Evolutionary conservation across 1,140 invertebrate species (phyloP).

Genomic region (Ceratina japonica): DNA sequence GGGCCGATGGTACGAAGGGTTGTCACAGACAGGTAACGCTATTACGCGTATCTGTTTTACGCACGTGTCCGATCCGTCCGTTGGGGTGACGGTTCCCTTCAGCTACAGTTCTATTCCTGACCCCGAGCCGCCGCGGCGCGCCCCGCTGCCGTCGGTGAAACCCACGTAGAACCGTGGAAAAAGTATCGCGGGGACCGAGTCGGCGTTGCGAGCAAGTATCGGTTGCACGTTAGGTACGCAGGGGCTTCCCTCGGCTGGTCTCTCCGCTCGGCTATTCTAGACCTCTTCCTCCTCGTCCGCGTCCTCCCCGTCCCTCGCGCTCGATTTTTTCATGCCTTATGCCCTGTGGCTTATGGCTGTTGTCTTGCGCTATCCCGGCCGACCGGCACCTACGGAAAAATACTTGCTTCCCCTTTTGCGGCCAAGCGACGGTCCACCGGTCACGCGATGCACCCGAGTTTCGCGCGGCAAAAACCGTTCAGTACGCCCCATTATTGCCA

Average conservation of each 20-base stretch:
- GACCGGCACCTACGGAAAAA: constrained; percentile 34
- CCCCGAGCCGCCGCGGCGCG: constrained; percentile 20
- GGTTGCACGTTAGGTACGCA: constrained; percentile 57
- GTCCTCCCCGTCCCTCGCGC: neutral
- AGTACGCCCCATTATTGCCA: constrained; percentile 36
- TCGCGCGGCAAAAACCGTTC: constrained; percentile 30
- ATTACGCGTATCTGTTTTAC: constrained; percentile 56
- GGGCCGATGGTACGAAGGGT: constrained; percentile 36
- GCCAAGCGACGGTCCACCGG: constrained; percentile 49
- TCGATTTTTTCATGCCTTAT: constrained; percentile 23
- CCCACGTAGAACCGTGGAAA: constrained; percentile 56
- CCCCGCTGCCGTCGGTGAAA: constrained; percentile 53
- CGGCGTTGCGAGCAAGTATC: constrained; percentile 56
- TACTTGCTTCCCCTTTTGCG: constrained; percentile 47
- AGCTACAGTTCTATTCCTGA: constrained; percentile 31
- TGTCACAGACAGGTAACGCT: constrained; percentile 50
- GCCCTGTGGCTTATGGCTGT: constrained; percentile 13
- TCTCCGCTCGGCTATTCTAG: constrained; percentile 54
- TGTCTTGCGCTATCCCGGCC: constrained; percentile 33
- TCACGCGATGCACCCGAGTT: constrained; percentile 45
- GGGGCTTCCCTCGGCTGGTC: constrained; percentile 61
- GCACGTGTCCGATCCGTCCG: constrained; percentile 29
- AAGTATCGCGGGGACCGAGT: constrained; percentile 41
- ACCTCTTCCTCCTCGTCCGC: constrained; percentile 14
- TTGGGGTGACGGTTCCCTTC: constrained; percentile 27